Evolutionary conservation across 2,797 vertebrate species (phyloP).

Genomic region (Mallotus villosus): DNA sequence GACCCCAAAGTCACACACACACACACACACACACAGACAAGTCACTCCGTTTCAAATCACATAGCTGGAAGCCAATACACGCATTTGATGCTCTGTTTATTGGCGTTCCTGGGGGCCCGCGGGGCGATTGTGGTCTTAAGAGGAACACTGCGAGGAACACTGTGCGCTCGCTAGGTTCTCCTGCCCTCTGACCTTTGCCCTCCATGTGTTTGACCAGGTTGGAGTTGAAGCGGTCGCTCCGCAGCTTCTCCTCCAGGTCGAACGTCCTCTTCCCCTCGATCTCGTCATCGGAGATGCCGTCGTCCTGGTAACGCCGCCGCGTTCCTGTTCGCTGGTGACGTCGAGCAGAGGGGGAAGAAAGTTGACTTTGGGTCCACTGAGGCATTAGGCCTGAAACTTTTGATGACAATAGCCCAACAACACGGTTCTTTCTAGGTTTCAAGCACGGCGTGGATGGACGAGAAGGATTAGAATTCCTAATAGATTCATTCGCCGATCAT

Average conservation of each 20-base stretch:
- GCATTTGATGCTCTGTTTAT: no score
- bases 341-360: not conserved
- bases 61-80: no score
- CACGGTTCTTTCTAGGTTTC: no score
- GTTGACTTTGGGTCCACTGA: not conserved
- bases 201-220: conserved; percentile 92
- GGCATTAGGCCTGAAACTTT: not conserved
- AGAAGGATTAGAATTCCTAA: not conserved
- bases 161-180: not conserved
- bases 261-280: conserved; percentile 97
- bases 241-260: conserved; percentile 92
- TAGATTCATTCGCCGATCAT: conserved; percentile 22
- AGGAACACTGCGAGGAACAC: no score
- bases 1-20: not conserved
- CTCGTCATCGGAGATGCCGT: conserved; percentile 97
- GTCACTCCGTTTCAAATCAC: no score
- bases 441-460: no score
- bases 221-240: conserved; percentile 83
- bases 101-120: no score
- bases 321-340: conserved; percentile 86
- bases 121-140: no score
- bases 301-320: conserved; percentile 91
- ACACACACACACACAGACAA: not conserved
- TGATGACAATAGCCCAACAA: not conserved
- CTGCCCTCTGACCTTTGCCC: conserved; percentile 85